Conservation (phyloP, 2,113 vertebrate species). For the Heterotis niloticus region DNA sequence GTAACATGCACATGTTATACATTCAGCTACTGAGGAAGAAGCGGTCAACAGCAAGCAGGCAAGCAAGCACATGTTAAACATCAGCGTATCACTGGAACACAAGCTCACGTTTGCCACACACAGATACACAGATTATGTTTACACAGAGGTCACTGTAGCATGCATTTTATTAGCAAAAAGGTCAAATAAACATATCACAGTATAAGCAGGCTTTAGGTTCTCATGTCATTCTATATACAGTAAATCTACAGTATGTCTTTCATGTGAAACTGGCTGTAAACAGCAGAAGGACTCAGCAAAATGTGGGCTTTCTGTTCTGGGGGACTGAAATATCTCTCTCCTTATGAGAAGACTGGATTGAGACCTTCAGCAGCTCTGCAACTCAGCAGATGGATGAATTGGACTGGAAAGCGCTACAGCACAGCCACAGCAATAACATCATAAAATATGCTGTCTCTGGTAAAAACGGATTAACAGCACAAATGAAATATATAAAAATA, state of each 20-base stretch:
- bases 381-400: constrained; percentile 7
- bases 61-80: constrained; percentile 37
- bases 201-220: background rate
- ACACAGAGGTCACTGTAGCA: constrained; percentile 5
- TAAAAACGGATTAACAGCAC: constrained; percentile 8
- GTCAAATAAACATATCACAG: background rate
- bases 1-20: constrained; percentile 50
- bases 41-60: constrained; percentile 43
- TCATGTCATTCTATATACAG: background rate
- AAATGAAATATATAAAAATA: constrained; percentile 3
- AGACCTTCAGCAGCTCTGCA: background rate
- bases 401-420: background rate
- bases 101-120: background rate
- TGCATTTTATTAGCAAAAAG: background rate
- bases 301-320: background rate
- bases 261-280: background rate
- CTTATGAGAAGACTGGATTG: background rate
- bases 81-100: constrained; percentile 39
- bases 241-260: background rate
- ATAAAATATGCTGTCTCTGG: constrained; percentile 6
- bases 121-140: constrained; percentile 18
- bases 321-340: background rate
- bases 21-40: constrained; percentile 47
- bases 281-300: background rate
- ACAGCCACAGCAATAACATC: background rate